Evolutionary conservation across 2,888 invertebrate genomes (phyloP).

Genomic region (Eupeodes latifasciatus): DNA sequence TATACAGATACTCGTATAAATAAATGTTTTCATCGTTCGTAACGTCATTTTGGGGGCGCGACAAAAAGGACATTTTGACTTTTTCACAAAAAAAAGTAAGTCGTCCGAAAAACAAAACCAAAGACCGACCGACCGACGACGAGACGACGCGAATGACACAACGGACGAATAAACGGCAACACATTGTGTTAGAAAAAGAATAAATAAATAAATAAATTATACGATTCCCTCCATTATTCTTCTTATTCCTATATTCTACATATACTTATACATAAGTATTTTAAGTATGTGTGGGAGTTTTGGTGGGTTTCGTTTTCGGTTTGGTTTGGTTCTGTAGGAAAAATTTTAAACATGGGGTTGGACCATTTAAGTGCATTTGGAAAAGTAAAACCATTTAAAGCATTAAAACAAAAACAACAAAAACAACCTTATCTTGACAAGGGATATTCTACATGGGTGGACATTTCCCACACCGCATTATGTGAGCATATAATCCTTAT

Average conservation of each 20-base stretch:
- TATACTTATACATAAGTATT: no score
- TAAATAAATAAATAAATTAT: constrained; percentile 37
- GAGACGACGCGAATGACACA: no score
- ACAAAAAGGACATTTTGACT: constrained; percentile 21
- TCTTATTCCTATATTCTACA: not conserved
- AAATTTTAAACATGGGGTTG: constrained; percentile 47
- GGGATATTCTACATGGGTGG: constrained; percentile 63
- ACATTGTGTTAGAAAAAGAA: not conserved
- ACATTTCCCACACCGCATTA: constrained; percentile 60
- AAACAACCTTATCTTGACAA: constrained; percentile 54
- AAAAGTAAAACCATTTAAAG: constrained; percentile 51
- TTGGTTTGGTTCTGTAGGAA: constrained; percentile 1
- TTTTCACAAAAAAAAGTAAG: not conserved
- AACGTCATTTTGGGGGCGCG: constrained; percentile 40
- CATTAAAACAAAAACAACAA: not conserved
- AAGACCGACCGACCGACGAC: constrained; percentile 1
- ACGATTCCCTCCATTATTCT: constrained; percentile 28
- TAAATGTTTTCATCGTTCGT: constrained; percentile 34
- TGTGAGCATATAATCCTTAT: constrained; percentile 15
- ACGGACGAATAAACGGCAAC: not conserved
- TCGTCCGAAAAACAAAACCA: not conserved
- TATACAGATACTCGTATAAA: not conserved
- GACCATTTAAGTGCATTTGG: constrained; percentile 61
- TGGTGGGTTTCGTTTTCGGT: not conserved
- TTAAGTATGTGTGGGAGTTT: not conserved